Evolutionary conservation across 2,888 invertebrate species (phyloP), one percentile per base, ranked within the genome.

Genomic region (Drosophila pegasa): DNA sequence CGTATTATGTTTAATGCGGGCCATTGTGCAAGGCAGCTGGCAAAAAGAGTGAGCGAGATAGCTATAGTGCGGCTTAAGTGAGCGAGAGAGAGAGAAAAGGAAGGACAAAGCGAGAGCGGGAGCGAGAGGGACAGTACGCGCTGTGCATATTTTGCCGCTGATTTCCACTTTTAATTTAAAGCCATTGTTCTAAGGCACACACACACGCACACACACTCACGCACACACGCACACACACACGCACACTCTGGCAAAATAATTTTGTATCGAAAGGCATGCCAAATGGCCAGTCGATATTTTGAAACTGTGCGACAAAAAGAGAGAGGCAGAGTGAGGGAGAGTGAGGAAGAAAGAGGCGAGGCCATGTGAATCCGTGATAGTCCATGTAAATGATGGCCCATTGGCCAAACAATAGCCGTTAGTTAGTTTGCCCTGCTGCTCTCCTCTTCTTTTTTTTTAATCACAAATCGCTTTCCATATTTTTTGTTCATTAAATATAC

Each of bases 121-220:
- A 0, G 20, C 14, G 40, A 43, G 2, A 20, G 55, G 6, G 5
- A 41, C 33, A 6, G 57, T 20, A 41, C n/a, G 61, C 50, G 63
- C 31, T 60, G 60, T 48, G 70, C 66, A 70, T 66, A 81, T 75
- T 75, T 75, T 72, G 40, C 68, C 71, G 68, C 78, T 80, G 88
- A 88, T 83, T 83, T 83, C 68, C 68, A 71, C 72, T 83, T 88
- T 88, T 84, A 88, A 84, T 87, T 88, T 87, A 72, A 71, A 43
- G 75, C 87, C 82, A 87, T 84, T 84, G 83, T 84, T 84, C 88
- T 84, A 71, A 88, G 85, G 81, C 68, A 56, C 55, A 16, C 55
- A 55, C 75, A 70, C 67, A 57, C 60, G 9, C 27, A 37, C 31
- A 47, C 51, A 41, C 38, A 27, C 37, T 60, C 45, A 38, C 18